A percentile compares a stretch with the other conserved stretches of the same genome.
phyloP scores from a whole-genome alignment of 2,797 vertebrate genomes.

The Tokudaia tokunoshimensis region DNA sequence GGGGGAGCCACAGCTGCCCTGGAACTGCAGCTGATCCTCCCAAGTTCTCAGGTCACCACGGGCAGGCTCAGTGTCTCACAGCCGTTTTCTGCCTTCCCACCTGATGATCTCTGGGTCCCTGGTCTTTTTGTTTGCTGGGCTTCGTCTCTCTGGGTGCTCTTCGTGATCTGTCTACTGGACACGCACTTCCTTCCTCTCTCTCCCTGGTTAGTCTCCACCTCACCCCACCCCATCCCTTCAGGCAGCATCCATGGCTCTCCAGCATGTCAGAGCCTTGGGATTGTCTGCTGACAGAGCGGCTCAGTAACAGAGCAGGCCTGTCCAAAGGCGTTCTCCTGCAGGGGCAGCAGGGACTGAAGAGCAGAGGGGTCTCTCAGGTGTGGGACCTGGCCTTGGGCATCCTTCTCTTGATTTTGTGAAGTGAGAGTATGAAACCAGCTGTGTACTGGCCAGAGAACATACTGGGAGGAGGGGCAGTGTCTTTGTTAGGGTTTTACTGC shows the following conservation, averaged over 20 bases:
- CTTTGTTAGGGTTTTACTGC: too few relatives aligned
- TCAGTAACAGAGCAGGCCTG: not conserved
- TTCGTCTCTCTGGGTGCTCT: not conserved
- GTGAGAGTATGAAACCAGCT: fast-evolving
- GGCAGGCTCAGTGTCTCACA: not conserved
- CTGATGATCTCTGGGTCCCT: not conserved
- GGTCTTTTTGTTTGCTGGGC: fast-evolving
- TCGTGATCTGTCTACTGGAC: not conserved
- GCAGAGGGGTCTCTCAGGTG: not conserved
- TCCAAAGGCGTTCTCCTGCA: not conserved
- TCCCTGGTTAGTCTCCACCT: not conserved
- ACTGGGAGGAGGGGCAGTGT: not conserved
- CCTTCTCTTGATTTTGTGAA: not conserved
- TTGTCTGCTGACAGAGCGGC: not conserved
- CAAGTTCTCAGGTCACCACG: fast-evolving
- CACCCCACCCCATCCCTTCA: not conserved
- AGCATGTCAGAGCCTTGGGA: not conserved
- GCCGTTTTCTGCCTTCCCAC: not conserved
- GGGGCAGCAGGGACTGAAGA: not conserved
- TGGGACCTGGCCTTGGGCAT: not conserved
- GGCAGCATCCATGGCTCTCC: not conserved
- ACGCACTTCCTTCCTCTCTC: not conserved
- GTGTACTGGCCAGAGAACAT: too few relatives aligned
- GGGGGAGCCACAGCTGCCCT: too few relatives aligned
- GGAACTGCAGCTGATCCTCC: too few relatives aligned